Percentiles rank a stretch among this genome's conserved stretches.
Evolutionary conservation across 2,888 invertebrate genomes (phyloP).

Genomic region (Ophion obscuratus): DNA sequence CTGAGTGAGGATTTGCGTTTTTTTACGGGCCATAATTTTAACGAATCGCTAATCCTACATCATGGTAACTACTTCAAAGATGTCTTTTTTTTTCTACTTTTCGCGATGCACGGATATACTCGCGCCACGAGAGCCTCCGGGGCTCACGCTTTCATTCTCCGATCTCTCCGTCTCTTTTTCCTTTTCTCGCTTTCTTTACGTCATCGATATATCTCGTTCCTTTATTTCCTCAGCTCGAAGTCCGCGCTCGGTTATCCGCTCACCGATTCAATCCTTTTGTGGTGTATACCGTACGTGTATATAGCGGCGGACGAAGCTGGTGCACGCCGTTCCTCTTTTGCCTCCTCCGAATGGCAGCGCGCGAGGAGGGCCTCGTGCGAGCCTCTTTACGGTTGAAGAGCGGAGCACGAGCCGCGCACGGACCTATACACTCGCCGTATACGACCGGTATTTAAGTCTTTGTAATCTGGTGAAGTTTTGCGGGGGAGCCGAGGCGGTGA

Average conservation of each 20-base stretch:
- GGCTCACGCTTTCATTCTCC: conserved; percentile 46
- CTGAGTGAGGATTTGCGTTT: conserved; percentile 70
- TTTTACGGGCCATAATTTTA: conserved; percentile 75
- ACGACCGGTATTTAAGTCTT: conserved; percentile 82
- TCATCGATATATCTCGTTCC: conserved; percentile 59
- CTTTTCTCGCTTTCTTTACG: conserved; percentile 38
- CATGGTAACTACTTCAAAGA: conserved; percentile 71
- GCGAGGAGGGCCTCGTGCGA: conserved; percentile 53
- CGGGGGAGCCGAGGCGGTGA: conserved; percentile 81
- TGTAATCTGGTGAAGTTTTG: conserved; percentile 81
- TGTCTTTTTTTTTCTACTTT: conserved; percentile 16
- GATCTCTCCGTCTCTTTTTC: conserved; percentile 37
- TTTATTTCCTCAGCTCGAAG: conserved; percentile 68
- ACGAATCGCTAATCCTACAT: conserved; percentile 75
- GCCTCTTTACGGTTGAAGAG: conserved; percentile 69
- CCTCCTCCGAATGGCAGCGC: conserved; percentile 57
- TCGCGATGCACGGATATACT: conserved; percentile 27
- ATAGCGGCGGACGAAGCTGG: conserved; percentile 34
- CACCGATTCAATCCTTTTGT: conserved; percentile 63
- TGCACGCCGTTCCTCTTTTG: conserved; percentile 67
- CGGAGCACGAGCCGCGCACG: conserved; percentile 47
- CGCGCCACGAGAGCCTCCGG: conserved; percentile 33
- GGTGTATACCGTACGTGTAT: conserved; percentile 43
- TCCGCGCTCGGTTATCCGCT: conserved; percentile 58
- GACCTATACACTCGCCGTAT: conserved; percentile 74